Evolutionary conservation across 2,888 invertebrate genomes (phyloP), one percentile per base, ranked within the genome.

Genomic region (Oxytorus armatus): DNA sequence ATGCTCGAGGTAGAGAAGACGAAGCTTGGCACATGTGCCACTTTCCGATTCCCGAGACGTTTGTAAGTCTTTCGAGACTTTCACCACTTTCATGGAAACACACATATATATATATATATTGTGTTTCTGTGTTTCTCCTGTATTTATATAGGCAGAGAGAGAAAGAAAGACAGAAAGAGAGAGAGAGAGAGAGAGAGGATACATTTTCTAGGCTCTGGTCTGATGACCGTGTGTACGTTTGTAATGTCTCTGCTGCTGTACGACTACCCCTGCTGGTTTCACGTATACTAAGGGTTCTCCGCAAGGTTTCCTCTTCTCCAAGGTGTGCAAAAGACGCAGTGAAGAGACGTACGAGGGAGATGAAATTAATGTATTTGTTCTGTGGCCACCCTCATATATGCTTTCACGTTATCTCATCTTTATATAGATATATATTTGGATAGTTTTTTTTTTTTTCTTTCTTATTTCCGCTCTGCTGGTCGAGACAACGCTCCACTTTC

Each of bases 341-440:
- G 47, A 44, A 42, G 51, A 74, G 21, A 8, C 11, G 42, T 57
- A 77, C 44, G 79, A 83, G 80, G 82, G 85, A 88, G 86, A 87
- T 88, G 89, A 90, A 90, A 90, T 90, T 90, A 90, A 90, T 90
- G 90, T 90, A 90, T 90, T 90, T 90, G 90, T 90, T 90, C 90
- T 89, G 89, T 85, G 88, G 88, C 89, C 88, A 90, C 90, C 90
- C 90, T 90, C 89, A 86, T 87, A 79, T 68, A 84, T 87, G 88
- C 85, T 87, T 84, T 81, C 82, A 83, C 84, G 83, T 72, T 72
- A 73, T 77, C 85, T 86, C 85, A 83, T 84, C 77, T 82, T 81
- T 53, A n/a, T 14, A n/a, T 21, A 33, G 10, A 7, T 47, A 36
- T 36, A 47, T 14, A 33, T 10, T 11, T 16, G 16, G 8, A 16